Evolutionary conservation across 2,888 invertebrate genomes (phyloP), one percentile per base, ranked within the genome.

Genomic region (Melipona beecheii): DNA sequence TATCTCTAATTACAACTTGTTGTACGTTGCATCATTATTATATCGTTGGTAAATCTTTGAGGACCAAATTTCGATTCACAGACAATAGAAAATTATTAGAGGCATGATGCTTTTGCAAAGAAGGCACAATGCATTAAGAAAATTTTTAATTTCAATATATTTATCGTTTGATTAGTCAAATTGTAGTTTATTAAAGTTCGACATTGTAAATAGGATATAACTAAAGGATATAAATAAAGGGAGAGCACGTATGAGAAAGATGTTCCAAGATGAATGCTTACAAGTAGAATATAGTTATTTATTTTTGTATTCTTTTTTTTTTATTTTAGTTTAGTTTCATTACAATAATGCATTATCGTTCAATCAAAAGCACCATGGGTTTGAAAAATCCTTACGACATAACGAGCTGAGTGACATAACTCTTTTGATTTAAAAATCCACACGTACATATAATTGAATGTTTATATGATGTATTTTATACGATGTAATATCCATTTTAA

Each of bases 241-340:
- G 36, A 36, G n/a, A 21, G 15, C 24, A 58, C 11, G 13, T 21
- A 49, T 17, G 24, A 27, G 21, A 36, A 36, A 17, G 19, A 15
- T 64, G 11, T 24, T 54, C 3, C 24, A 24, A 6, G 66, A 69
- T 56, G 21, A 58, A 75, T 72, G 68, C 50, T 60, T 66, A 66
- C 49, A 70, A 66, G 54, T 84, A 78, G 82, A 84, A 84, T 83
- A 84, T 83, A 78, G 36, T 52, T 83, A 69, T 75, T 81, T 81
- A 81, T 75, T 80, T 65, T 66, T 54, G 60, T 27, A 1, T 24
- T 50, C 56, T 66, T 52, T 54, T 64, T 49, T 75, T 78, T 60
- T 71, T 60, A 24, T 70, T n/a, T n/a, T n/a, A 9, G 27, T 70
- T 69, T 75, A 72, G 17, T 73, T 52, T 75, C 21, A 31, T 78